A percentile compares a stretch with the other conserved stretches of the same genome.
phyloP scores from a whole-genome alignment of 2,888 invertebrate species.

The Caenorhabditis sp. region DNA sequence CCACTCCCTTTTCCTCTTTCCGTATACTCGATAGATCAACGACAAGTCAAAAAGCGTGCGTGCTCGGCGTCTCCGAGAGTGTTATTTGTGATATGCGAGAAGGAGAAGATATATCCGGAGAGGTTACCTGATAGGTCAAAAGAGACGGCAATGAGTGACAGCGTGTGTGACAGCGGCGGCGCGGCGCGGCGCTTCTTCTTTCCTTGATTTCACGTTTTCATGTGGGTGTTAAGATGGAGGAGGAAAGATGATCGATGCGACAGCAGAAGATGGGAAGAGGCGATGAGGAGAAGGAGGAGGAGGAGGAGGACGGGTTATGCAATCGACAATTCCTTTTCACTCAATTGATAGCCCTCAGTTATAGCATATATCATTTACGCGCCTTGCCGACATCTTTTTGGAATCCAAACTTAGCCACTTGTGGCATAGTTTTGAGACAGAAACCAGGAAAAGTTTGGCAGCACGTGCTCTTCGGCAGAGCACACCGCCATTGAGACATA shows the following conservation, averaged over 20 bases:
- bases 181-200: too few species aligned
- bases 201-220: conserved; percentile 29
- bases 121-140: conserved; percentile 50
- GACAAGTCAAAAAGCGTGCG: conserved; percentile 15
- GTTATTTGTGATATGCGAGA: conserved; percentile 52
- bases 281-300: too few species aligned
- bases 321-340: conserved; percentile 17
- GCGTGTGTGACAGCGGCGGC: too few species aligned
- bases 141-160: conserved; percentile 28
- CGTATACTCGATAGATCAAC: too few species aligned
- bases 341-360: conserved; percentile 9
- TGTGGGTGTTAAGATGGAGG: conserved; percentile 35
- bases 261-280: neutral
- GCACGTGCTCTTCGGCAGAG: too few species aligned
- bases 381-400: neutral
- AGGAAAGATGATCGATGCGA: conserved; percentile 38
- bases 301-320: conserved; percentile 35
- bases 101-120: too few species aligned
- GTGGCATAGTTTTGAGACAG: too few species aligned
- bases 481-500: too few species aligned
- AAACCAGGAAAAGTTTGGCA: too few species aligned
- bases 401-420: too few species aligned
- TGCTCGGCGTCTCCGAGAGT: neutral
- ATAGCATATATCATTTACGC: neutral
- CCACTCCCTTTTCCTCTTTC: too few species aligned